phyloP scores from a whole-genome alignment of 2,888 invertebrate genomes.

The Caenorhabditis macrosperma region DNA sequence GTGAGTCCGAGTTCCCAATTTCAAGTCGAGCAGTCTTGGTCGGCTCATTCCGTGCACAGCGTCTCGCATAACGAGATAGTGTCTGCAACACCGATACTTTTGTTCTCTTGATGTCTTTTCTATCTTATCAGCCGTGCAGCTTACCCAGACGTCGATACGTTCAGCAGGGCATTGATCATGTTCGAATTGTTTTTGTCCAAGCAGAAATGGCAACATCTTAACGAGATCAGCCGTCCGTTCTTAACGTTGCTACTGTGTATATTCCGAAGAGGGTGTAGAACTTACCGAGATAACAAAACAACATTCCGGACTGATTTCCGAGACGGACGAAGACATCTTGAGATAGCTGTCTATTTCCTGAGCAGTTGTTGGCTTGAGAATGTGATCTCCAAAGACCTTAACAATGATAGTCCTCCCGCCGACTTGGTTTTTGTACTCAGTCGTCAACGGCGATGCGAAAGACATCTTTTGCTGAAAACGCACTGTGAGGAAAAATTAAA shows the following conservation, averaged over 20 bases:
- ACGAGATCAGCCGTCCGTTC: not conserved
- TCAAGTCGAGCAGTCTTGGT: constrained; percentile 25
- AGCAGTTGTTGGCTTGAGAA: constrained; percentile 17
- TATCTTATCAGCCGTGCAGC: not conserved
- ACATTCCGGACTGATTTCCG: not conserved
- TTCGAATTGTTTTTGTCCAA: not conserved
- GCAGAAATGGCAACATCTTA: not conserved
- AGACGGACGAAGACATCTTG: not conserved
- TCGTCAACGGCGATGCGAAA: not conserved
- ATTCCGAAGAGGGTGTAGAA: not conserved
- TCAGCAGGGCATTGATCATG: not conserved
- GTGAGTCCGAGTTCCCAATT: constrained; percentile 30
- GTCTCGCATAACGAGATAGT: constrained; percentile 21
- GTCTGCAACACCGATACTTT: not conserved
- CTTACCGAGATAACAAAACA: constrained; percentile 17
- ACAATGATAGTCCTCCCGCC: constrained; percentile 10
- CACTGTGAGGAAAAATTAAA: not conserved
- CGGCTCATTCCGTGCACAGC: not conserved
- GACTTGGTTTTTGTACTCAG: constrained; percentile 5
- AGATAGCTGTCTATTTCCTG: constrained; percentile 17
- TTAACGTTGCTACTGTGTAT: not conserved
- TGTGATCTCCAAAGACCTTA: constrained; percentile 8
- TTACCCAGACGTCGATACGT: not conserved
- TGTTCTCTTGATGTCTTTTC: not conserved
- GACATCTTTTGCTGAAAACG: not conserved